These are phyloP conservation scores for Hoplodrina blanda DNA, from an alignment of 2,888 invertebrate species.

Conservation along the genomic window DNA sequence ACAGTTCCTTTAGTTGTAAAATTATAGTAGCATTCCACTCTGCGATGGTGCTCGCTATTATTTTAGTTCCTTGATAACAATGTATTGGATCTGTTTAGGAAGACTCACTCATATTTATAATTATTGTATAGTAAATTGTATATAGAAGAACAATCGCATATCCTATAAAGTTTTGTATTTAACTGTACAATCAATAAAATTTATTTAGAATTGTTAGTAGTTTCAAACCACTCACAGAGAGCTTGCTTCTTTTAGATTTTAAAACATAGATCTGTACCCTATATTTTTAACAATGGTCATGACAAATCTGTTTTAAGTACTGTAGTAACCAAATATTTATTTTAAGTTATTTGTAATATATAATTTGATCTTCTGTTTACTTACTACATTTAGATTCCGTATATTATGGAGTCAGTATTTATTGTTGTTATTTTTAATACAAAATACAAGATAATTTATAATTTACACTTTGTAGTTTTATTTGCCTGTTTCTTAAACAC, in stretches of 20 bases:
- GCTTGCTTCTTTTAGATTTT: slow-evolving; percentile 36
- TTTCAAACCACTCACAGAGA: slow-evolving; percentile 32
- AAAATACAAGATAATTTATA: slow-evolving; percentile 70
- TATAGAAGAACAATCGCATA: slow-evolving; percentile 53
- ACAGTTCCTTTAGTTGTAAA: slow-evolving; percentile 81
- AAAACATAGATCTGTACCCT: slow-evolving; percentile 69
- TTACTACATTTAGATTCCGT: slow-evolving; percentile 74
- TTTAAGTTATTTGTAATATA: slow-evolving; percentile 71
- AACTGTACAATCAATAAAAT: slow-evolving; percentile 25
- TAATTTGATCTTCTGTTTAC: slow-evolving; percentile 58
- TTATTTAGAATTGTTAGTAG: slow-evolving; percentile 15
- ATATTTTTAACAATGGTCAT: slow-evolving; percentile 76
- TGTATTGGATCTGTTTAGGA: slow-evolving; percentile 63
- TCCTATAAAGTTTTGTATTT: slow-evolving; percentile 13
- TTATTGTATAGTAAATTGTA: slow-evolving; percentile 36
- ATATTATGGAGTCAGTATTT: slow-evolving; percentile 87
- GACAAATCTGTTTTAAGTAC: slow-evolving; percentile 79
- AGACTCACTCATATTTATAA: slow-evolving; percentile 49
- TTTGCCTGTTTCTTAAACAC: slow-evolving; percentile 27
- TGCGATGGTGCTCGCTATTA: slow-evolving; percentile 52
- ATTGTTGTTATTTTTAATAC: slow-evolving; percentile 84
- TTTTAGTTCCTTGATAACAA: slow-evolving; percentile 58
- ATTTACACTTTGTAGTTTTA: slow-evolving; percentile 42
- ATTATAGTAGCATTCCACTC: slow-evolving; percentile 67
- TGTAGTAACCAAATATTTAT: slow-evolving; percentile 79